These are phyloP conservation scores for Aricia artaxerxes DNA, from an alignment of 2,888 invertebrate genomes.

Conservation along the genomic window DNA sequence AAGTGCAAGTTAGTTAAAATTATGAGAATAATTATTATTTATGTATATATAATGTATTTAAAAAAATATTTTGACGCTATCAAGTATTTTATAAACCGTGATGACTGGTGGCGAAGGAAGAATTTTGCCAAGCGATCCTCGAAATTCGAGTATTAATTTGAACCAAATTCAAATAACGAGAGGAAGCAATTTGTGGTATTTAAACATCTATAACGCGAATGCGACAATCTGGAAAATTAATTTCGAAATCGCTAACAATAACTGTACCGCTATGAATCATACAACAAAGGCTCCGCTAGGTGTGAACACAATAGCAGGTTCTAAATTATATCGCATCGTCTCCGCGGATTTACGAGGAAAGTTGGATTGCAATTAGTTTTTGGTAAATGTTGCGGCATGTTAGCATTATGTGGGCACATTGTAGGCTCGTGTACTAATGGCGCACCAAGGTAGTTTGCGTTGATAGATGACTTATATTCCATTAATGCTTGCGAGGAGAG, in stretches of 20 bases:
- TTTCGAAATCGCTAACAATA: conserved; percentile 71
- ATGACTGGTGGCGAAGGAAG: not conserved
- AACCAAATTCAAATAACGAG: conserved; percentile 49
- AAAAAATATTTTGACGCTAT: not conserved
- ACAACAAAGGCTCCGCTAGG: conserved; percentile 64
- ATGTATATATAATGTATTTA: too few species aligned
- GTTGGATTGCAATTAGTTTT: conserved; percentile 72
- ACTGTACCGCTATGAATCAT: conserved; percentile 68
- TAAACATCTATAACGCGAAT: conserved; percentile 57
- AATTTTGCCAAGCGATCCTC: not conserved
- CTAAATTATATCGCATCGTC: conserved; percentile 55
- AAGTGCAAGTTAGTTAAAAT: too few species aligned
- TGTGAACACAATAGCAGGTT: conserved; percentile 55
- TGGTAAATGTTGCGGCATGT: conserved; percentile 43
- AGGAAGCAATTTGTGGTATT: conserved; percentile 56
- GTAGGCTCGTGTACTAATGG: conserved; percentile 32
- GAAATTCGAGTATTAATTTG: not conserved
- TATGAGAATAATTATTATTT: too few species aligned
- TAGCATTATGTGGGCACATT: conserved; percentile 36
- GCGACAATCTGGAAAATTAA: conserved; percentile 68
- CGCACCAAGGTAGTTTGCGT: conserved; percentile 29
- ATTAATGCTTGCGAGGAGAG: not conserved
- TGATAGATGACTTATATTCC: conserved; percentile 1
- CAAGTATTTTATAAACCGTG: not conserved
- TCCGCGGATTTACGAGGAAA: conserved; percentile 66